Conservation (phyloP, 92 coral and sea anemone species). For the Heliopora coerulea region DNA sequence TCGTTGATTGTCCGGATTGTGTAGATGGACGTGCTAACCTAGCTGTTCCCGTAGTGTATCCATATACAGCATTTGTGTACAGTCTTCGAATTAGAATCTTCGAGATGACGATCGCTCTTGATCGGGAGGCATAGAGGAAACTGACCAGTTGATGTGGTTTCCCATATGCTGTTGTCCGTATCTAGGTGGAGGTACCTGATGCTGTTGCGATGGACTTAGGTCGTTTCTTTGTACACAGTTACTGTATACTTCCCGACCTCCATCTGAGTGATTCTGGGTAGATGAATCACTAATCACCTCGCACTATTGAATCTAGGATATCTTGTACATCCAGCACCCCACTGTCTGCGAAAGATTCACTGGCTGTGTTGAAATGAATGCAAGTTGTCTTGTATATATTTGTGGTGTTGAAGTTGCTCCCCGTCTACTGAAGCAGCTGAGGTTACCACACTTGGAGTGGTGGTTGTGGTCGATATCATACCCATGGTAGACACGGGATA, state of each 20-base stretch:
- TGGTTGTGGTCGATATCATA: constrained; percentile 23
- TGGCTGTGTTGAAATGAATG: constrained; percentile 75
- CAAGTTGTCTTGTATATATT: constrained; percentile 88
- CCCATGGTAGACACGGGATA: constrained; percentile 29
- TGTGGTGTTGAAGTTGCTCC: constrained; percentile 81
- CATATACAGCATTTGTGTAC: not conserved
- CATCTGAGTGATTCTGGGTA: constrained; percentile 39
- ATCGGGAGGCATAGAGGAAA: constrained; percentile 32
- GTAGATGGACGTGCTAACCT: too few relatives aligned
- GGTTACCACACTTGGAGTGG: not conserved
- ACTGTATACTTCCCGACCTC: constrained; percentile 11
- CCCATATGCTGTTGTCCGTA: constrained; percentile 13
- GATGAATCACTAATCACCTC: constrained; percentile 75
- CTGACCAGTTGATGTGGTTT: constrained; percentile 40
- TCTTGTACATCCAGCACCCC: constrained; percentile 55
- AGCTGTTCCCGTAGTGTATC: not conserved
- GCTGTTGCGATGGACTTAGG: not conserved
- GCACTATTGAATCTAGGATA: constrained; percentile 86
- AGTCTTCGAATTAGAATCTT: constrained; percentile 15
- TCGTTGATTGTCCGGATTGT: too few relatives aligned
- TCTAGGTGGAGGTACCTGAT: constrained; percentile 8
- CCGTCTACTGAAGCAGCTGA: not conserved
- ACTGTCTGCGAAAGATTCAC: constrained; percentile 8
- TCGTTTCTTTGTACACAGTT: too few relatives aligned
- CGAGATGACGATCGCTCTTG: constrained; percentile 27